Conservation (phyloP, 2,113 vertebrate genomes). For the Ranitomeya imitator region DNA sequence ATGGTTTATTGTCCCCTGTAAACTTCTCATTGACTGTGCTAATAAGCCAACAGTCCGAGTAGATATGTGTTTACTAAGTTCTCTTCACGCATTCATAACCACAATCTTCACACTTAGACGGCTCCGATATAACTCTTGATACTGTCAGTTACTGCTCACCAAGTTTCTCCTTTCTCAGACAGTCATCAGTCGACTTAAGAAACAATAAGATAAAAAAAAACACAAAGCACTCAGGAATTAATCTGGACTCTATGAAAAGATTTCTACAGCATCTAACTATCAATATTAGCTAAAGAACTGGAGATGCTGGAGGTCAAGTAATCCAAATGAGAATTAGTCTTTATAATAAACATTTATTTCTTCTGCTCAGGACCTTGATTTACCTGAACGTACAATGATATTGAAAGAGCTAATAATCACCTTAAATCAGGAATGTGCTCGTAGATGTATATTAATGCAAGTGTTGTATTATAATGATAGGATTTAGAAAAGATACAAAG, state of each 20-base stretch:
- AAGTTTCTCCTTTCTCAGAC: slow-evolving; percentile 61
- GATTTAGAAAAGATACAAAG: background rate
- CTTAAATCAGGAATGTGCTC: background rate
- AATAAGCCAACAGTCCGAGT: slow-evolving; percentile 76
- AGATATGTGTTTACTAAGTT: slow-evolving; percentile 82
- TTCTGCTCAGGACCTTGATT: slow-evolving; percentile 1
- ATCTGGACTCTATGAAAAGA: slow-evolving; percentile 61
- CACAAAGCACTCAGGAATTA: slow-evolving; percentile 64
- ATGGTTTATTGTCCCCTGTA: slow-evolving; percentile 59
- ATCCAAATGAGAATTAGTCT: slow-evolving; percentile 45
- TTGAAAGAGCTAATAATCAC: slow-evolving; percentile 31
- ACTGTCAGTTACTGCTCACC: slow-evolving; percentile 76
- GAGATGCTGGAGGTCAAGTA: slow-evolving; percentile 55
- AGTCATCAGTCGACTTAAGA: slow-evolving; percentile 62
- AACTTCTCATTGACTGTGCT: slow-evolving; percentile 70
- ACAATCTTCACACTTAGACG: slow-evolving; percentile 70
- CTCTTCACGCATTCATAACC: slow-evolving; percentile 78
- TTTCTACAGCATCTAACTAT: slow-evolving; percentile 62
- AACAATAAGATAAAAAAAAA: slow-evolving; percentile 66
- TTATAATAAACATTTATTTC: background rate
- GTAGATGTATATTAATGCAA: background rate
- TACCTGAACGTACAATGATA: background rate
- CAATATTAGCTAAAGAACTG: background rate
- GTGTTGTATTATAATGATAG: background rate
- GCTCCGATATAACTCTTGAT: slow-evolving; percentile 72